phyloP scores from a whole-genome alignment of 1,140 invertebrate genomes.

The Melitaea cinxia region DNA sequence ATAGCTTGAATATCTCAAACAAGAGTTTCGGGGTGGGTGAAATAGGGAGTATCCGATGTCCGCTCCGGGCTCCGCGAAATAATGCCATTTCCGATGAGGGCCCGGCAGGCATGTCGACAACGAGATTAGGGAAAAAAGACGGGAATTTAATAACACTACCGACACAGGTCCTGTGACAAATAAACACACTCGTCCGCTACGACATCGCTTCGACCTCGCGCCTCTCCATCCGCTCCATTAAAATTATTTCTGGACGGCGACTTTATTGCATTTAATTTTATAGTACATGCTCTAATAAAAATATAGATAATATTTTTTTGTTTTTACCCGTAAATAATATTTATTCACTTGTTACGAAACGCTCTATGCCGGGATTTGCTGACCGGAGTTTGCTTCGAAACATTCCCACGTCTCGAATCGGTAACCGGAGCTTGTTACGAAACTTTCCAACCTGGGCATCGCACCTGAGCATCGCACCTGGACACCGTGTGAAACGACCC shows the following conservation, averaged over 20 bases:
- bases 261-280: not conserved
- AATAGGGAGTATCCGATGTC: slow-evolving; percentile 70
- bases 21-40: slow-evolving; percentile 53
- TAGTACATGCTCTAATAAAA: no score
- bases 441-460: no score
- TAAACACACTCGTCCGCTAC: slow-evolving; percentile 44
- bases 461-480: no score
- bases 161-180: slow-evolving; percentile 54
- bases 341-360: no score
- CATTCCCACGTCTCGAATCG: no score
- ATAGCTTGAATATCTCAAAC: slow-evolving; percentile 61
- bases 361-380: no score
- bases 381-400: no score
- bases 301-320: no score
- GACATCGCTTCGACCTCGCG: not conserved
- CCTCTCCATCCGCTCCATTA: not conserved
- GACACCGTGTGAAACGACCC: no score
- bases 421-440: no score
- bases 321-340: no score
- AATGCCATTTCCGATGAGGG: slow-evolving; percentile 78
- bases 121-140: slow-evolving; percentile 75
- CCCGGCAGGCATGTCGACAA: slow-evolving; percentile 70
- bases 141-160: slow-evolving; percentile 76
- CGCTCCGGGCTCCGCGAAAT: slow-evolving; percentile 68
- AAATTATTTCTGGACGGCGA: not conserved